phyloP scores from a whole-genome alignment of 2,888 invertebrate genomes.

The Orthosia gracilis region DNA sequence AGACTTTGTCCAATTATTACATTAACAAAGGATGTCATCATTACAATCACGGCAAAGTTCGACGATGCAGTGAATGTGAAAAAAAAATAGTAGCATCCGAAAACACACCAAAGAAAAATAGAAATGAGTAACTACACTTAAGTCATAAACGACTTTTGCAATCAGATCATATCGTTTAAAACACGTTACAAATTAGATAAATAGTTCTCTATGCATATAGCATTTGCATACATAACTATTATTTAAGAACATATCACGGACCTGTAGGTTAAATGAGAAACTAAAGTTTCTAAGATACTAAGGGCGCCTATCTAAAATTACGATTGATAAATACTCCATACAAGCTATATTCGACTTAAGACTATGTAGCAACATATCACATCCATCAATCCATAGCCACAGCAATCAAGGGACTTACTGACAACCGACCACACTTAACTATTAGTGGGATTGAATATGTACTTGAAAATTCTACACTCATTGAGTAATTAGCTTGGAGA shows the following conservation, averaged over 20 bases:
- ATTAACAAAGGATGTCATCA: slow-evolving; percentile 42
- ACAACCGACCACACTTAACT: slow-evolving; percentile 64
- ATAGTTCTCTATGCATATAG: slow-evolving; percentile 75
- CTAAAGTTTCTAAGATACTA: slow-evolving; percentile 82
- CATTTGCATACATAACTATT: slow-evolving; percentile 74
- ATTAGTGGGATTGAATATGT: slow-evolving; percentile 66
- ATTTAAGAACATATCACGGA: slow-evolving; percentile 78
- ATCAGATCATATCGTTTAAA: slow-evolving; percentile 76
- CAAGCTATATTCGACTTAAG: slow-evolving; percentile 83
- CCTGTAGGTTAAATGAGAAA: slow-evolving; percentile 82
- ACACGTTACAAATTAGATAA: slow-evolving; percentile 78
- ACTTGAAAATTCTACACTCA: slow-evolving; percentile 72
- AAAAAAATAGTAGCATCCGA: slow-evolving; percentile 48
- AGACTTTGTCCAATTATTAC: slow-evolving; percentile 58
- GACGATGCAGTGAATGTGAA: slow-evolving; percentile 50
- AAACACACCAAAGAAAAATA: slow-evolving; percentile 84
- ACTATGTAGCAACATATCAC: slow-evolving; percentile 89
- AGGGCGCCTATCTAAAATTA: slow-evolving; percentile 87
- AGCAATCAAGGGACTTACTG: slow-evolving; percentile 70
- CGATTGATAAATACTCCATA: slow-evolving; percentile 89
- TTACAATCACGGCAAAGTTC: slow-evolving; percentile 52
- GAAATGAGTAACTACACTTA: slow-evolving; percentile 68
- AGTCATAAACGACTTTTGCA: slow-evolving; percentile 66
- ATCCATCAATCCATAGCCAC: slow-evolving; percentile 87
- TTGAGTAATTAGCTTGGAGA: slow-evolving; percentile 62